phyloP scores from a whole-genome alignment of 2,113 vertebrate genomes.

The Cercocebus atys region DNA sequence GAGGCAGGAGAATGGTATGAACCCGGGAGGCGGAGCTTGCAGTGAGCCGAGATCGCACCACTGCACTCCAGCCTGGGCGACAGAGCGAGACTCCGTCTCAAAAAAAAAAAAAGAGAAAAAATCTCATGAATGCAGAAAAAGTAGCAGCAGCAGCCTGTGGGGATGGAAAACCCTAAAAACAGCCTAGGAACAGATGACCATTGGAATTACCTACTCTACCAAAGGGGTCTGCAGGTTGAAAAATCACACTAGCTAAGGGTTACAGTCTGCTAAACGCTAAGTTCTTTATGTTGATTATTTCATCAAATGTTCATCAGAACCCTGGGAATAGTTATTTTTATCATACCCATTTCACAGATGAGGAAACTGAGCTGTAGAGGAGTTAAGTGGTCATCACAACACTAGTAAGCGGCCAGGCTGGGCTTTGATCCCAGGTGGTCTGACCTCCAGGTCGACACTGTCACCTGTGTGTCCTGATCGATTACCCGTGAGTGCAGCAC shows the following conservation, averaged over 20 bases:
- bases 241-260: background rate
- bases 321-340: background rate
- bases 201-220: background rate
- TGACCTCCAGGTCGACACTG: background rate
- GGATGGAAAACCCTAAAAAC: background rate
- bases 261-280: no score
- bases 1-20: no score
- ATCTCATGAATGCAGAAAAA: background rate
- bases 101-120: background rate
- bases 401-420: background rate
- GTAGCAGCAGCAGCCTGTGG: background rate
- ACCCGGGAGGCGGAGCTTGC: no score
- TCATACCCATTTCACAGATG: background rate
- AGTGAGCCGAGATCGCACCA: no score
- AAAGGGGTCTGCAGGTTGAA: background rate
- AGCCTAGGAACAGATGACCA: no score
- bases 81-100: no score
- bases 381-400: background rate
- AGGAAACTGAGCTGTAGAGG: background rate
- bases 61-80: no score
- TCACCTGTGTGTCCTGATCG: background rate
- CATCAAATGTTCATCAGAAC: background rate
- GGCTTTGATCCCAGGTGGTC: background rate
- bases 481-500: rapidly evolving
- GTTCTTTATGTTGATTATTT: background rate